Conservation (phyloP, 2,113 vertebrate species). For the Loxodonta africana region DNA sequence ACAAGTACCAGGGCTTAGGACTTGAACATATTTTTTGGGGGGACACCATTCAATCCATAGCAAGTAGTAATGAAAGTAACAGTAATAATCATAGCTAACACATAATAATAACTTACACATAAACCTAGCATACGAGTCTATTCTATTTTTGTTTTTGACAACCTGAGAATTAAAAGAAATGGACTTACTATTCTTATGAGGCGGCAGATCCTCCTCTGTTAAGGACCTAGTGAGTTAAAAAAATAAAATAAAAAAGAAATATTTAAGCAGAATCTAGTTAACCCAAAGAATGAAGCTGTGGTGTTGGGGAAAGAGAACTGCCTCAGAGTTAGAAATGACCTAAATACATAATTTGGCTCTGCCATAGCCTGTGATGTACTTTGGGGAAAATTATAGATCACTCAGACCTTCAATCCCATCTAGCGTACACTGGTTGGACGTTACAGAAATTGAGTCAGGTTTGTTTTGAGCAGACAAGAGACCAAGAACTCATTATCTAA, state of each 20-base stretch:
- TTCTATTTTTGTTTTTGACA: conserved; percentile 14
- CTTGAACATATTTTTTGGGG: too few relatives aligned
- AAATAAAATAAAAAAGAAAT: neutral
- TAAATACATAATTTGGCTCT: neutral
- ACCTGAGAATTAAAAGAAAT: neutral
- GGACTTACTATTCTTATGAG: neutral
- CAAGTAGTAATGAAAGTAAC: neutral
- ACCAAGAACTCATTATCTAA: neutral
- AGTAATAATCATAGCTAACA: neutral
- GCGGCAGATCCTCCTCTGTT: neutral
- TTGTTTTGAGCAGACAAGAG: neutral
- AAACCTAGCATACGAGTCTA: neutral
- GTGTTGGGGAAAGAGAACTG: neutral
- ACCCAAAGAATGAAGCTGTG: neutral
- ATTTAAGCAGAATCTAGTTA: neutral
- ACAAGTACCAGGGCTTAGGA: too few relatives aligned
- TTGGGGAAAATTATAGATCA: neutral
- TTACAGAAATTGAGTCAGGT: neutral
- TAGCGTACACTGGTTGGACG: neutral
- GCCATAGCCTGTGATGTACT: neutral
- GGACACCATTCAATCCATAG: too few relatives aligned
- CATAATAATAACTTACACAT: neutral
- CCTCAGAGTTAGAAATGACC: neutral
- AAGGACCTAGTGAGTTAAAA: neutral
- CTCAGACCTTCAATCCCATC: neutral